Base-by-base conservation (phyloP, 2,888 invertebrate genomes). In the Syritta pipiens region DNA sequence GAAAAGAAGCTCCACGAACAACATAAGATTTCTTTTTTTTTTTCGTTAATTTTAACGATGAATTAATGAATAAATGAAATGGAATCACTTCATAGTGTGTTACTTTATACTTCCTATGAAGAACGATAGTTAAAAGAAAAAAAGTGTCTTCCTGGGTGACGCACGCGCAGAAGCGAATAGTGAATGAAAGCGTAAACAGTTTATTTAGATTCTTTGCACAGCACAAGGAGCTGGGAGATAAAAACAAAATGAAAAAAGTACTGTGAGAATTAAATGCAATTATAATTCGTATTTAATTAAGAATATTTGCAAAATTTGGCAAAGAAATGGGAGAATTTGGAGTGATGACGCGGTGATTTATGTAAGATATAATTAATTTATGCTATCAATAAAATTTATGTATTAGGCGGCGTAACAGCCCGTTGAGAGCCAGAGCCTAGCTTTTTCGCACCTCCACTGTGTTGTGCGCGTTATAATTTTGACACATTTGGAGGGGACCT, bases 101-200 rank as follows among this genome's bases (percentile, higher is more conserved):
- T 4, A 44, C 22, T 44, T 19, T n/a, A n/a, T n/a, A n/a, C n/a
- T n/a, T n/a, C n/a, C n/a, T n/a, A n/a, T n/a, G 14, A 32, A 9
- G n/a, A 19, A 6, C 28, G 22, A 17, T 37, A 17, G 37, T 37
- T 7, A 14, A 37, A 37, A 37, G 14, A 40, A 30, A 30, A 37
- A 12, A 49, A 28, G 37, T 51, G 32, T 35, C 53, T 65, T 65
- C 46, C 37, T 55, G 53, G 24, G 19, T 46, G 65, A 65, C 35
- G 26, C 20, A 26, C 32, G 44, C 26, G 12, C 51, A 20, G 37
- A 14, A 4, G 9, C 19, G 12, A 44, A 57, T 44, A 57, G 20
- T 57, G 57, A 57, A 57, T 57, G 42, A 20, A 49, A 37, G 28
- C 37, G 62, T 32, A 20, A 48, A 53, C 37, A 53, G 35, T 35